These are phyloP conservation scores for Chunga burmeisteri DNA, from an alignment of 2,113 vertebrate species.

Conservation along the genomic window DNA sequence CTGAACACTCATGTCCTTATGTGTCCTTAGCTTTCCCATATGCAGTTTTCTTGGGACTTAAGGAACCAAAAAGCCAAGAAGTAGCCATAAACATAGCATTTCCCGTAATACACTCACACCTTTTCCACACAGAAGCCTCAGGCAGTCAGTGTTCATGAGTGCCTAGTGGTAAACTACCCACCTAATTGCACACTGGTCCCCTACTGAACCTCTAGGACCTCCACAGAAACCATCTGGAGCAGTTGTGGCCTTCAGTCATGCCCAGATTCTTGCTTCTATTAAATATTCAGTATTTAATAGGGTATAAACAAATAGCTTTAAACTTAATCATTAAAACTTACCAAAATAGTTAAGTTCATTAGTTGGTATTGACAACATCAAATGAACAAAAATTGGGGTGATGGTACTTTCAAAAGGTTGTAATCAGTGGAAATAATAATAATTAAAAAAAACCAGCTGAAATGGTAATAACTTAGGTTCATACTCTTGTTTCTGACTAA, in stretches of 20 bases:
- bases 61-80: not conserved
- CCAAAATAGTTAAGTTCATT: not conserved
- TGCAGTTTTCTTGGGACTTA: not conserved
- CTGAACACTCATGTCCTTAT: not conserved
- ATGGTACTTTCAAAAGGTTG: not conserved
- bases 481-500: not conserved
- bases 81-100: not conserved
- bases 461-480: not conserved
- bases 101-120: not conserved
- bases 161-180: not conserved
- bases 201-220: not conserved
- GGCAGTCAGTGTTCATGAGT: not conserved
- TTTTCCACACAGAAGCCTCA: not conserved
- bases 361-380: not conserved
- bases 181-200: not conserved
- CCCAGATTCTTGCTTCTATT: not conserved
- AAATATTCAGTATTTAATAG: not conserved
- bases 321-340: not conserved
- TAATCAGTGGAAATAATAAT: not conserved
- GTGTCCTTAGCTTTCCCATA: not conserved
- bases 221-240: not conserved
- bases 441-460: not conserved
- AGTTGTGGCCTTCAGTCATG: not conserved
- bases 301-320: not conserved
- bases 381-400: not conserved